Conservation (phyloP, 2,888 invertebrate genomes). For the Trissolcus japonicus region DNA sequence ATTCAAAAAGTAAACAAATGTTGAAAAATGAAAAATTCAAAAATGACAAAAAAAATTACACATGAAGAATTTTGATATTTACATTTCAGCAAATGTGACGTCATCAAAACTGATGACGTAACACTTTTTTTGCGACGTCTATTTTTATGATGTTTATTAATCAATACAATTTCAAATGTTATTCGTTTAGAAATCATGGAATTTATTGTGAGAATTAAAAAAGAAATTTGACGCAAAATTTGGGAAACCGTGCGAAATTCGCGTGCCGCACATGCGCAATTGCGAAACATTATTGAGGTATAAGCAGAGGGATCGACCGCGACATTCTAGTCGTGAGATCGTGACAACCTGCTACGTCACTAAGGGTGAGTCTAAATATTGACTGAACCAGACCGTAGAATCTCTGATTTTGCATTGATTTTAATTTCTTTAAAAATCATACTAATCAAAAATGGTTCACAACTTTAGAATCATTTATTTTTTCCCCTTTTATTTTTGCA, state of each 20-base stretch:
- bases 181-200: no score
- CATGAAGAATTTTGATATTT: no score
- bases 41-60: no score
- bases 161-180: no score
- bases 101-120: no score
- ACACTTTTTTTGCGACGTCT: no score
- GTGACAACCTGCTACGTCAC: constrained; percentile 46
- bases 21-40: no score
- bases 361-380: constrained; percentile 27
- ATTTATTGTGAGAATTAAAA: no score
- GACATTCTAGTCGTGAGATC: constrained; percentile 59
- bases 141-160: no score
- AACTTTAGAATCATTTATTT: neutral
- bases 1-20: no score
- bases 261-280: constrained; percentile 27
- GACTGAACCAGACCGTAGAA: neutral
- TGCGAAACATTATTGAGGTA: constrained; percentile 46
- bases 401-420: neutral
- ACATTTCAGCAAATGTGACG: no score
- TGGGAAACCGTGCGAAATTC: constrained; percentile 1
- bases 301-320: constrained; percentile 66
- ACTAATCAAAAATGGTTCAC: neutral
- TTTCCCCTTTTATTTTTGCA: neutral
- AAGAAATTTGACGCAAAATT: neutral
- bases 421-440: neutral